Percentiles rank a stretch among this genome's conserved stretches.
phyloP scores from a whole-genome alignment of 2,113 vertebrate species.

The Fregata magnificens region DNA sequence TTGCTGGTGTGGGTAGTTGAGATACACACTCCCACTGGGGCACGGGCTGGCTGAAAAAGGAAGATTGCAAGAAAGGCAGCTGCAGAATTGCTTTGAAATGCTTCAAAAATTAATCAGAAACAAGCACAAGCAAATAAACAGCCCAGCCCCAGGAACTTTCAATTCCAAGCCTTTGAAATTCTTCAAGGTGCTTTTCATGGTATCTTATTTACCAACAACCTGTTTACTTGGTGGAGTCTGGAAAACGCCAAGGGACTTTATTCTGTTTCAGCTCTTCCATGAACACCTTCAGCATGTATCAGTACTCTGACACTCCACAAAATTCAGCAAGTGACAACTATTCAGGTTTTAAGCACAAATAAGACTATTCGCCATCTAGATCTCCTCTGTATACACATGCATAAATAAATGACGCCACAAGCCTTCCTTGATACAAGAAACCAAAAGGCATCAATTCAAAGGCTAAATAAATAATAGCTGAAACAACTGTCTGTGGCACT shows the following conservation, averaged over 20 bases:
- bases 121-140: background rate
- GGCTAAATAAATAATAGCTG: background rate
- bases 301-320: background rate
- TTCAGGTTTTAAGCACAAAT: background rate
- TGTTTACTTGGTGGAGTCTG: background rate
- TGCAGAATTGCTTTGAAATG: background rate
- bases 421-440: background rate
- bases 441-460: background rate
- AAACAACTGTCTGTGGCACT: background rate
- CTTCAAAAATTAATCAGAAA: background rate
- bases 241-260: background rate
- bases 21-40: background rate
- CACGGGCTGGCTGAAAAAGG: background rate
- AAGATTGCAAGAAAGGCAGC: background rate
- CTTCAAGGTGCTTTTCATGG: background rate
- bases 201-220: background rate
- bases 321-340: background rate
- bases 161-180: background rate
- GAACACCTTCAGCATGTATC: background rate
- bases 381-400: background rate
- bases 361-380: background rate
- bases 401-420: background rate
- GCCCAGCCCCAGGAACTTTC: background rate
- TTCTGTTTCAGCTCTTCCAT: background rate
- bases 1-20: constrained; percentile 38